Evolutionary conservation across 2,113 vertebrate species (phyloP).

Genomic region (Paratilapia polleni): DNA sequence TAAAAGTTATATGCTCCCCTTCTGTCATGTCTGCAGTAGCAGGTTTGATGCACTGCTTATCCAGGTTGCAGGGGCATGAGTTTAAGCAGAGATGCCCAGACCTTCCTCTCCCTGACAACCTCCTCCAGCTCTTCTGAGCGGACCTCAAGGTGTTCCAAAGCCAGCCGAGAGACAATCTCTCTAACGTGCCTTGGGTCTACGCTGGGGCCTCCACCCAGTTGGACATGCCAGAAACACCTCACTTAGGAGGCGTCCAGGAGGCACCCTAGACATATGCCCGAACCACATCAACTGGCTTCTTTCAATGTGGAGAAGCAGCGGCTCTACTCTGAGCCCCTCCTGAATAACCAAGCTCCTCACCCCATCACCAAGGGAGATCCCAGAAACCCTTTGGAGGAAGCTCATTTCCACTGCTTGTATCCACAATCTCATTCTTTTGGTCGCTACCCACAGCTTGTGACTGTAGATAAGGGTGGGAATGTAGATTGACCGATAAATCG

Average conservation of each 20-base stretch:
- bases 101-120: not conserved
- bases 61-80: not conserved
- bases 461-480: not conserved
- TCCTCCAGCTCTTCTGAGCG: not conserved
- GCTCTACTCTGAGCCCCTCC: not conserved
- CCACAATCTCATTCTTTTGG: not conserved
- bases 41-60: conserved; percentile 1
- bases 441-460: not conserved
- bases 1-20: not conserved
- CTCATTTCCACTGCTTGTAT: not conserved
- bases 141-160: not conserved
- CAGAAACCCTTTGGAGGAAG: not conserved
- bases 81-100: not conserved
- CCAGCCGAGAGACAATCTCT: not conserved
- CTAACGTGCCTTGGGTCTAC: not conserved
- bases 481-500: not conserved
- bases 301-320: not conserved
- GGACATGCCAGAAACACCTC: not conserved
- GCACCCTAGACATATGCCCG: not conserved
- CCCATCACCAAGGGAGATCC: not conserved
- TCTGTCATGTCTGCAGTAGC: not conserved
- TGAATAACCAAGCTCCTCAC: not conserved
- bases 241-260: not conserved
- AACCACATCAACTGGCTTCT: not conserved
- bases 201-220: not conserved